Conservation (phyloP, 2,888 invertebrate genomes). For the Oligia fasciuncula region DNA sequence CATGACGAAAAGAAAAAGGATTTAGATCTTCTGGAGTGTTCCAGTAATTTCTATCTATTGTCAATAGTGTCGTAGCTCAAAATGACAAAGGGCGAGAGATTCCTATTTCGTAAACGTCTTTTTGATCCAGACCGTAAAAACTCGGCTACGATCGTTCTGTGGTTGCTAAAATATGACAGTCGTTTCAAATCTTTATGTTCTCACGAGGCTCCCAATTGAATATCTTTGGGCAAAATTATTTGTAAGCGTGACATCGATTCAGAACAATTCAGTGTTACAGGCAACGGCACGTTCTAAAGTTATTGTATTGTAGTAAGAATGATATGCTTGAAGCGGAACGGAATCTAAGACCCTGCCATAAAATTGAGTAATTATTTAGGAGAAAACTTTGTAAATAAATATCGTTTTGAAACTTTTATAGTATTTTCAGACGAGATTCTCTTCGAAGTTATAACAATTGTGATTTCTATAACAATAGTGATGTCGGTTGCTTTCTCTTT, state of each 20-base stretch:
- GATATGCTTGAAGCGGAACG: slow-evolving; percentile 15
- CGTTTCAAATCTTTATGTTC: slow-evolving; percentile 67
- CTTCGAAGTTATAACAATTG: not conserved
- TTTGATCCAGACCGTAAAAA: slow-evolving; percentile 64
- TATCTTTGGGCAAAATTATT: slow-evolving; percentile 49
- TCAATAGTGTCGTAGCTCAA: slow-evolving; percentile 42
- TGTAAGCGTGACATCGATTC: slow-evolving; percentile 33
- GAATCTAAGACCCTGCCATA: not conserved
- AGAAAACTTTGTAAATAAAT: slow-evolving; percentile 34
- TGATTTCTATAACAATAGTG: not conserved
- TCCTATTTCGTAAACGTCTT: slow-evolving; percentile 61
- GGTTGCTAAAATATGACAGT: slow-evolving; percentile 67
- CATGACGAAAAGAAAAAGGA: slow-evolving; percentile 20
- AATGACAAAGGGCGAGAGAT: slow-evolving; percentile 50
- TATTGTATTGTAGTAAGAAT: slow-evolving; percentile 13
- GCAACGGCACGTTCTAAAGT: not conserved
- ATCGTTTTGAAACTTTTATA: slow-evolving; percentile 1
- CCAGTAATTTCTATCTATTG: slow-evolving; percentile 22
- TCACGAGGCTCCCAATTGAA: slow-evolving; percentile 65
- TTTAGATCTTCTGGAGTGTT: slow-evolving; percentile 18
- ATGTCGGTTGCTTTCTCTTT: not conserved
- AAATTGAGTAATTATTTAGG: slow-evolving; percentile 8
- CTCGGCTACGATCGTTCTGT: slow-evolving; percentile 42
- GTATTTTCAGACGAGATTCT: slow-evolving; percentile 1
- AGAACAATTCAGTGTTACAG: slow-evolving; percentile 10